These are phyloP conservation scores for Bombus superbus DNA, from an alignment of 1,140 invertebrate species.

Conservation along the genomic window DNA sequence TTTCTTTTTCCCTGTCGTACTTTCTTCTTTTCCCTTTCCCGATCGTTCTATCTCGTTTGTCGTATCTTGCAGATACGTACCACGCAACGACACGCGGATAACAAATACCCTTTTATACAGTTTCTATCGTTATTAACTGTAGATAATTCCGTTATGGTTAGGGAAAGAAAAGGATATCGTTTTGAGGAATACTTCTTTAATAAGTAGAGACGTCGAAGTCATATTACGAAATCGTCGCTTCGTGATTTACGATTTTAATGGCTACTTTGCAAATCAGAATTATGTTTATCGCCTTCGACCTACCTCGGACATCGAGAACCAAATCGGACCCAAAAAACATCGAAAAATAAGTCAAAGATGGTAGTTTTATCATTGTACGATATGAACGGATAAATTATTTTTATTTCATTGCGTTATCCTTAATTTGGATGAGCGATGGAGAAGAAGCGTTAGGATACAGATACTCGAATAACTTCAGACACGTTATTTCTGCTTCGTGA, in stretches of 20 bases:
- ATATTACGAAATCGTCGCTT: not conserved
- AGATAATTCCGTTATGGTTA: not conserved
- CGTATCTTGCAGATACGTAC: not conserved
- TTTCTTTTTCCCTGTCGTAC: rapidly evolving
- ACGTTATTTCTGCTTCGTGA: not conserved
- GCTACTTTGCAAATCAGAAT: not conserved
- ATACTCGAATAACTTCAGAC: not conserved
- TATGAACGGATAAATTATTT: not conserved
- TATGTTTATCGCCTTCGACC: not conserved
- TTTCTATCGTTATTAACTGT: not conserved
- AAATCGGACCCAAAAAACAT: too few species aligned
- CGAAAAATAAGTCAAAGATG: too few species aligned
- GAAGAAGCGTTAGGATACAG: too few species aligned
- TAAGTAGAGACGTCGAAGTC: not conserved
- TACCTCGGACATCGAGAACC: too few species aligned
- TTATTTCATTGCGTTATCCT: not conserved
- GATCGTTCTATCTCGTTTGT: not conserved
- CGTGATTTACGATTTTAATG: not conserved
- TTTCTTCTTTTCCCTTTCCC: not conserved
- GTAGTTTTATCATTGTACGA: too few species aligned
- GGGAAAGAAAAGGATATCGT: not conserved
- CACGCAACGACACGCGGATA: rapidly evolving
- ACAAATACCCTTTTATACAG: not conserved
- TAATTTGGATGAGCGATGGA: too few species aligned
- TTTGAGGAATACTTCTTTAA: not conserved